Percentiles rank a stretch among this genome's conserved stretches.
Evolutionary conservation across 1,140 invertebrate species (phyloP).

Genomic region (Macrobrachium rosenbergii): DNA sequence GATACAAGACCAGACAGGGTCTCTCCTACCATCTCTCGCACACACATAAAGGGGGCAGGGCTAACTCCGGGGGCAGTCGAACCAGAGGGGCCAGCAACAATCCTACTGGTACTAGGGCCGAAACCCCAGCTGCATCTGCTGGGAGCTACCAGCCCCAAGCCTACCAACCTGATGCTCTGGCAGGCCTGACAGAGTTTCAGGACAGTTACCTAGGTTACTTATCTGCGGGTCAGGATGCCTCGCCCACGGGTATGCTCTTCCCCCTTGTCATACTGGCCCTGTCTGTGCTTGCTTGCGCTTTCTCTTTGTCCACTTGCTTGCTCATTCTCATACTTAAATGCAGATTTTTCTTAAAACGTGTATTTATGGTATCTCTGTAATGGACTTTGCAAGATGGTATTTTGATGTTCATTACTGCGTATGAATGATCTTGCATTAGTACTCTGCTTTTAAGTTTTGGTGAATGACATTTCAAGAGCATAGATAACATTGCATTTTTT

Average conservation of each 20-base stretch:
- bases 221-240: slow-evolving; percentile 50
- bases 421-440: too few relatives aligned
- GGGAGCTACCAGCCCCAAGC: slow-evolving; percentile 66
- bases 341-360: not conserved
- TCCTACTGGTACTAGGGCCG: slow-evolving; percentile 21
- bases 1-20: slow-evolving; percentile 97
- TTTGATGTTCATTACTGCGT: too few relatives aligned
- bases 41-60: slow-evolving; percentile 83
- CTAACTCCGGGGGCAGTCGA: slow-evolving; percentile 68
- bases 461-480: too few relatives aligned
- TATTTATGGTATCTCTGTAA: not conserved
- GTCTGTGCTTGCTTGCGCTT: slow-evolving; percentile 40
- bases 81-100: slow-evolving; percentile 66
- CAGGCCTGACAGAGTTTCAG: slow-evolving; percentile 63
- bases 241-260: slow-evolving; percentile 56
- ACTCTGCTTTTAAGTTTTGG: too few relatives aligned
- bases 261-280: slow-evolving; percentile 18
- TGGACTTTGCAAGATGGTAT: not conserved
- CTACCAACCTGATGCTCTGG: slow-evolving; percentile 54
- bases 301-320: slow-evolving; percentile 35
- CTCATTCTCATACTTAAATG: slow-evolving; percentile 25
- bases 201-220: slow-evolving; percentile 63
- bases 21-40: slow-evolving; percentile 97
- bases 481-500: too few relatives aligned
- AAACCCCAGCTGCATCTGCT: slow-evolving; percentile 45